Evolutionary conservation across 1,140 invertebrate genomes (phyloP).

Genomic region (Zophobas morio): DNA sequence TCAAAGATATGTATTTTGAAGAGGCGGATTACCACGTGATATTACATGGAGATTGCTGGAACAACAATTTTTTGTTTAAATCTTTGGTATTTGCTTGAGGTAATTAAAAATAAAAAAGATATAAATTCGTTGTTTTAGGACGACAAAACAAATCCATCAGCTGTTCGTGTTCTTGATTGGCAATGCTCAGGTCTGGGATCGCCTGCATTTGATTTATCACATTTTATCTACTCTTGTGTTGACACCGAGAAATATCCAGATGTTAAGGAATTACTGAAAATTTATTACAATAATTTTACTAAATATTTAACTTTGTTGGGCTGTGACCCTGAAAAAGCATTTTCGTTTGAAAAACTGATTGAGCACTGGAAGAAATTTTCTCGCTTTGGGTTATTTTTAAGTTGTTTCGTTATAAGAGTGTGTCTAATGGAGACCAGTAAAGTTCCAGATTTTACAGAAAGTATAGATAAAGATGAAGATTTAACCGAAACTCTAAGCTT

Average conservation of each 20-base stretch:
- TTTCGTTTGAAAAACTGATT: slow-evolving; percentile 2
- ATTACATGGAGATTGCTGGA: slow-evolving; percentile 58
- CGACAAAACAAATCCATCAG: slow-evolving; percentile 3
- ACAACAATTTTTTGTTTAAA: slow-evolving; percentile 60
- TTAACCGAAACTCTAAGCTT: no score
- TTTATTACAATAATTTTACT: slow-evolving; percentile 18
- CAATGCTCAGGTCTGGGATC: slow-evolving; percentile 12
- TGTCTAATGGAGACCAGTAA: slow-evolving; percentile 28
- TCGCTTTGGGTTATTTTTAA: slow-evolving; percentile 63
- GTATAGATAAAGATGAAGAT: no score
- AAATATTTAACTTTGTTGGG: background rate
- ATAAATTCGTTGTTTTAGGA: slow-evolving; percentile 19
- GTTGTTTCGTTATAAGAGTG: slow-evolving; percentile 61
- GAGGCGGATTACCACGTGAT: slow-evolving; percentile 39
- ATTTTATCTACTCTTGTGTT: slow-evolving; percentile 28
- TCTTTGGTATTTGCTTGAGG: slow-evolving; percentile 48
- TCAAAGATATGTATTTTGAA: slow-evolving; percentile 39
- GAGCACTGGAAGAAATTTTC: slow-evolving; percentile 59
- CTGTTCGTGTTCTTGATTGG: slow-evolving; percentile 37
- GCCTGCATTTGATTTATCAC: slow-evolving; percentile 12
- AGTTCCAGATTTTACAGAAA: slow-evolving; percentile 15
- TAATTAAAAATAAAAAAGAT: background rate
- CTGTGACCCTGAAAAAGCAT: slow-evolving; percentile 2
- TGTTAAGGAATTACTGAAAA: background rate
- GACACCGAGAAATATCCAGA: slow-evolving; percentile 6